Evolutionary conservation across 2,888 invertebrate genomes (phyloP).

Genomic region (Epirrhoe alternata): DNA sequence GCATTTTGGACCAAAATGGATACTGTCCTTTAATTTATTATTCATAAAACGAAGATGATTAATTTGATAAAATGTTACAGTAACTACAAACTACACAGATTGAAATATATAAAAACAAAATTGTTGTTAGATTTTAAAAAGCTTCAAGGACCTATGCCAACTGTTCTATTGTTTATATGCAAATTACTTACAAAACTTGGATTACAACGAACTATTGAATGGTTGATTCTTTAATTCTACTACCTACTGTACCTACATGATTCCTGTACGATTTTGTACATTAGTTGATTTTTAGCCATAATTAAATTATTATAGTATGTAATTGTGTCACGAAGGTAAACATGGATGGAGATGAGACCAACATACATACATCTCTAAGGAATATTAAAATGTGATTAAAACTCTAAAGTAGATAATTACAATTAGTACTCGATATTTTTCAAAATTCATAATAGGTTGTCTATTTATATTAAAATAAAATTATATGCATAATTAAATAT

Average conservation of each 20-base stretch:
- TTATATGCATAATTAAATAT: background rate
- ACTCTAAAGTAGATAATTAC: constrained; percentile 13
- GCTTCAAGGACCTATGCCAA: background rate
- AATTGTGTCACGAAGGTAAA: background rate
- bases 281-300: constrained; percentile 19
- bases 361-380: constrained; percentile 2
- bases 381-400: constrained; percentile 7
- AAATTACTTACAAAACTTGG: background rate
- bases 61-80: background rate
- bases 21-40: too few species aligned
- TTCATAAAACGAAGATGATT: too few species aligned
- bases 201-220: constrained; percentile 5
- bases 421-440: constrained; percentile 12
- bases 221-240: constrained; percentile 1
- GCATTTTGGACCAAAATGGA: too few species aligned
- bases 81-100: background rate
- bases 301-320: background rate
- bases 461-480: constrained; percentile 13
- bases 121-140: background rate
- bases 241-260: constrained; percentile 12
- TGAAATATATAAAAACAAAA: too few species aligned
- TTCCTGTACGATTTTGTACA: constrained; percentile 33
- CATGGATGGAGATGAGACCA: constrained; percentile 7
- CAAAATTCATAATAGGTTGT: constrained; percentile 4
- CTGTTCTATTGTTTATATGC: background rate